phyloP scores from a whole-genome alignment of 1,140 invertebrate genomes.

The Apocrypta bakeri region DNA sequence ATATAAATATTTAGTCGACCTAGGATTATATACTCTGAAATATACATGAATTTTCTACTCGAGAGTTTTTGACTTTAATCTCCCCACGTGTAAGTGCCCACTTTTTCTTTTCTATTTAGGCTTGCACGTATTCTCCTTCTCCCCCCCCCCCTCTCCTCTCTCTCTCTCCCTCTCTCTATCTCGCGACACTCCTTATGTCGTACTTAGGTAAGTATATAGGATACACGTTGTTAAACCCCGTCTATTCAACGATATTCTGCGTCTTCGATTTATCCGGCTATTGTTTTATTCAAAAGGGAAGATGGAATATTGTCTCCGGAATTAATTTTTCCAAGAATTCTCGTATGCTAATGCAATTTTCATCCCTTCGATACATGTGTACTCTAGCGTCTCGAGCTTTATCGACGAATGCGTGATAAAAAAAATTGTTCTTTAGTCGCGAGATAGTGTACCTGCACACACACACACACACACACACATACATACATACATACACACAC shows the following conservation, averaged over 20 bases:
- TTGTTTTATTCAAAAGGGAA: constrained; percentile 10
- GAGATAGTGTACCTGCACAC: too few species aligned
- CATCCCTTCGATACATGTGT: too few species aligned
- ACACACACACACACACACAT: too few species aligned
- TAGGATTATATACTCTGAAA: background rate
- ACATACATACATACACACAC: too few species aligned
- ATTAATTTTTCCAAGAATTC: background rate
- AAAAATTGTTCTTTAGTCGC: too few species aligned
- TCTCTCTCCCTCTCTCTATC: background rate
- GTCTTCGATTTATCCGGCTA: background rate
- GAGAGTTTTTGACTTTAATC: constrained; percentile 26
- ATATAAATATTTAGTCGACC: background rate
- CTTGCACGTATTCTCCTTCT: too few species aligned
- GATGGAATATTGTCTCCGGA: background rate
- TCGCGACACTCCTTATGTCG: background rate
- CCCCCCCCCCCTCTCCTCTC: too few species aligned
- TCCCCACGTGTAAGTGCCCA: background rate
- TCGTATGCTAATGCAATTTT: background rate
- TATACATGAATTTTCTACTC: constrained; percentile 23
- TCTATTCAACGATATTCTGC: too few species aligned
- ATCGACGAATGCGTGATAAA: too few species aligned
- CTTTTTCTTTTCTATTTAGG: background rate
- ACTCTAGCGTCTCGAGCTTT: too few species aligned
- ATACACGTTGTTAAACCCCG: too few species aligned
- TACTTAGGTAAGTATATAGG: background rate